These are phyloP conservation scores for Neostethus bicornis DNA, from an alignment of 2,797 vertebrate genomes.

Conservation along the genomic window DNA sequence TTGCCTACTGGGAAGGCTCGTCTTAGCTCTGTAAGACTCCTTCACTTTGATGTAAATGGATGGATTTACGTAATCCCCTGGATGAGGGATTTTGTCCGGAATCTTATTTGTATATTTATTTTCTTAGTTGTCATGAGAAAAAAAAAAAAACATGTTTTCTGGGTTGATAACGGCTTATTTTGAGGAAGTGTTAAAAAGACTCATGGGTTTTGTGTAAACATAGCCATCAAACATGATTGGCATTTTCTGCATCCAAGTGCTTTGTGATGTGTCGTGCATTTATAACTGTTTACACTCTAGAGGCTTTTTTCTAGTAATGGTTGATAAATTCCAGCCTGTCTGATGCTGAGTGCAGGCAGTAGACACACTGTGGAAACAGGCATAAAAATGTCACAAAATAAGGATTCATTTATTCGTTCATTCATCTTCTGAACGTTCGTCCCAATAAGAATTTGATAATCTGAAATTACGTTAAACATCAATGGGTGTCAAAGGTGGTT, in stretches of 20 bases:
- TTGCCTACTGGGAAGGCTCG: no score
- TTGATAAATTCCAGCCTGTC: slow-evolving; percentile 10
- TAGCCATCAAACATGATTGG: slow-evolving; percentile 11
- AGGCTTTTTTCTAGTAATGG: slow-evolving; percentile 16
- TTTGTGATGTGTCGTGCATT: slow-evolving; percentile 6
- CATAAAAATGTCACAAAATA: slow-evolving; percentile 21
- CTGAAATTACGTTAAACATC: not conserved
- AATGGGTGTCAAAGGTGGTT: not conserved
- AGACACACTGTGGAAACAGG: not conserved
- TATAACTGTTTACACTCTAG: slow-evolving; percentile 8
- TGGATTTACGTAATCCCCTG: not conserved
- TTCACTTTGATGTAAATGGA: not conserved
- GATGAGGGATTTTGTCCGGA: not conserved
- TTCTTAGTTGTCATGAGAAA: not conserved
- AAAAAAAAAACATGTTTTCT: not conserved
- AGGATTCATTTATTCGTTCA: no score
- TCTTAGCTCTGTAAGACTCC: not conserved
- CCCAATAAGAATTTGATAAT: no score
- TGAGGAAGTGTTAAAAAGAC: slow-evolving; percentile 9
- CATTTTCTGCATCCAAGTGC: not conserved
- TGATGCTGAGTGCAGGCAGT: not conserved
- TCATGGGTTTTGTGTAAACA: slow-evolving; percentile 3
- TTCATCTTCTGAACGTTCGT: no score
- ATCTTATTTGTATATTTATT: not conserved
- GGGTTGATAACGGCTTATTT: not conserved